Percentiles rank a stretch among this genome's conserved stretches.
These are phyloP conservation scores for Isichthys henryi DNA, from an alignment of 2,113 vertebrate species.

Conservation along the genomic window DNA sequence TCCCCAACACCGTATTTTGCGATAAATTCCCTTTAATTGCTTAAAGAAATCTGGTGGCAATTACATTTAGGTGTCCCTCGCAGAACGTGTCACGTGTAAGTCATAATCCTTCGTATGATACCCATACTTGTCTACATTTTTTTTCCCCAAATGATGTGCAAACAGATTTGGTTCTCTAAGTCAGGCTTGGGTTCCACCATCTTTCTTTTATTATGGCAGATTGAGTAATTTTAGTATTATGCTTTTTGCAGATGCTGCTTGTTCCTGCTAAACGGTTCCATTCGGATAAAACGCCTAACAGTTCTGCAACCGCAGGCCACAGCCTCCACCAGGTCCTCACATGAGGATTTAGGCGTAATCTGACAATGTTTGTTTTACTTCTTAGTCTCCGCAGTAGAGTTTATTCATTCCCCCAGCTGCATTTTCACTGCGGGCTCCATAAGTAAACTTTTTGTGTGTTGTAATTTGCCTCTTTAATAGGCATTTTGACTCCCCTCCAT, in stretches of 20 bases:
- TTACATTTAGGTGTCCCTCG: not conserved
- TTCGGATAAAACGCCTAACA: not conserved
- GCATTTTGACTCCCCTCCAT: conserved; percentile 2
- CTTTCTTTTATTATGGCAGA: not conserved
- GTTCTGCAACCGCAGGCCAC: not conserved
- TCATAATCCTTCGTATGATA: not conserved
- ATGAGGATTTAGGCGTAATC: conserved; percentile 29
- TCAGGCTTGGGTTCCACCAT: not conserved
- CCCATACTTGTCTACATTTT: not conserved
- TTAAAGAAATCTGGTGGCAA: not conserved
- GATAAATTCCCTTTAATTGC: not conserved
- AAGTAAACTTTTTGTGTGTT: conserved; percentile 43
- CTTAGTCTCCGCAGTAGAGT: conserved; percentile 18
- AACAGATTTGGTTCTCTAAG: not conserved
- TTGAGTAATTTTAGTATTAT: not conserved
- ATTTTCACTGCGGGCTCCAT: conserved; percentile 41
- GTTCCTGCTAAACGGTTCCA: not conserved
- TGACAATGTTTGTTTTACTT: conserved; percentile 48
- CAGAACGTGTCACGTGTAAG: not conserved
- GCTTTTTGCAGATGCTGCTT: not conserved
- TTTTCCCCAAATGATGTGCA: not conserved
- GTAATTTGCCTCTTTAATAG: conserved; percentile 32
- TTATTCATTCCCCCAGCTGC: conserved; percentile 36
- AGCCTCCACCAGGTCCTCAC: not conserved
- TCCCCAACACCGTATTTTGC: not conserved